Evolutionary conservation across 2,797 vertebrate species (phyloP), one percentile per base, ranked within the genome.

Genomic region (Pachyuromys duprasi): DNA sequence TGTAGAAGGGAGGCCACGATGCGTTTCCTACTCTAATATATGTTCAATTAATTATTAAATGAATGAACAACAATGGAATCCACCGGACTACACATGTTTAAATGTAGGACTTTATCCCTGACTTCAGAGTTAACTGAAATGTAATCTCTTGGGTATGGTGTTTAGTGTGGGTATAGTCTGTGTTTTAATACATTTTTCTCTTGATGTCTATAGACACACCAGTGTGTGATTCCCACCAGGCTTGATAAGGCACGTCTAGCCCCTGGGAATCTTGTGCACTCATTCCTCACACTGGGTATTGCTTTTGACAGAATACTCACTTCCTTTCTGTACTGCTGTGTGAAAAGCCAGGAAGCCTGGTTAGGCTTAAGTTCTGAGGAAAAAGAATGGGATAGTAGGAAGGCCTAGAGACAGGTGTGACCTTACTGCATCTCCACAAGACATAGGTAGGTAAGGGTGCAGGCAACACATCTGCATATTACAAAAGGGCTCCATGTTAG

Each of bases 41-140:
- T 57, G 31, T 70, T 79, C n/a, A 95, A 79, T 95, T 87, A 90
- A 94, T 94, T 93, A 93, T 49, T 70, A 93, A 86, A 84, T 91
- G 18, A 74, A 65, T 62, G 62, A 94, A 80, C 14, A n/a, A 39
- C 31, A 69, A 39, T 14, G 45, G 9, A 93, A 69, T 84, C 63
- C 55, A 89, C 45, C 49, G 20, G 39, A n/a, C 2, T 74, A 15
- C 86, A 5, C 24, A 49, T 91, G 87, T 70, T 65, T 91, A 62
- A 70, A 55, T 80, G 45, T n/a, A n/a, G 57, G 80, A 63, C 84
- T 90, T 36, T 83, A 87, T 91, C 11, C 28, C 39, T 63, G 31
- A 28, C 14, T 79, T 26, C 5, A 86, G 11, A 62, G 15, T 76
- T 55, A 84, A 84, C 57, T 36, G 0, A 95, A 93, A 86, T 9